Evolutionary conservation across 2,113 vertebrate species (phyloP).

Genomic region (Anolis carolinensis): DNA sequence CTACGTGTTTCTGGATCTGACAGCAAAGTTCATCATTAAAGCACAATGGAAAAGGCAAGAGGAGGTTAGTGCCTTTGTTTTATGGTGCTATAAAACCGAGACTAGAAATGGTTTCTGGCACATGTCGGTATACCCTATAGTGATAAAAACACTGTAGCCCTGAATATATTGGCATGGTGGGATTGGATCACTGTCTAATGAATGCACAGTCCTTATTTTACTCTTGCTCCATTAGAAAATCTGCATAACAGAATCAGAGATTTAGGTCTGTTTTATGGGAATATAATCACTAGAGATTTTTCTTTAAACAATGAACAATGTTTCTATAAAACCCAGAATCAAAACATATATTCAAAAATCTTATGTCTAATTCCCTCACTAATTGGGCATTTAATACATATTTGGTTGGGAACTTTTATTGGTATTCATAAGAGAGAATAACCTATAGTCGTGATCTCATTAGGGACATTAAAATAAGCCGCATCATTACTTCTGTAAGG

Average conservation of each 20-base stretch:
- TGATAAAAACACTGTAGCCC: slow-evolving; percentile 56
- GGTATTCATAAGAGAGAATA: slow-evolving; percentile 37
- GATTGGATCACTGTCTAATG: slow-evolving; percentile 39
- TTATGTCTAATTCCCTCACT: slow-evolving; percentile 14
- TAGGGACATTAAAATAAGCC: background rate
- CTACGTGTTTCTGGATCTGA: slow-evolving; percentile 40
- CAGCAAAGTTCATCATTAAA: slow-evolving; percentile 62
- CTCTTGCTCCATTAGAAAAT: slow-evolving; percentile 50
- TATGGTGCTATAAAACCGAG: slow-evolving; percentile 54
- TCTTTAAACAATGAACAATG: slow-evolving; percentile 44
- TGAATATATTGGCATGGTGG: slow-evolving; percentile 26
- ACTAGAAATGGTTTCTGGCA: slow-evolving; percentile 62
- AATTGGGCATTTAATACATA: background rate
- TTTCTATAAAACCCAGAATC: slow-evolving; percentile 7
- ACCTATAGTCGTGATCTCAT: background rate
- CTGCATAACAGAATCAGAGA: slow-evolving; percentile 23
- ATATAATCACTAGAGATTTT: slow-evolving; percentile 49
- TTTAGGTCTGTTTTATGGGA: slow-evolving; percentile 33
- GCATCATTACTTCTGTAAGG: slow-evolving; percentile 3
- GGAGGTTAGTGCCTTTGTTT: slow-evolving; percentile 63
- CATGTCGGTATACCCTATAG: slow-evolving; percentile 36
- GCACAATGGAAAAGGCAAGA: slow-evolving; percentile 59
- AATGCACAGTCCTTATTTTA: slow-evolving; percentile 40
- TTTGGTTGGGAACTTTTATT: slow-evolving; percentile 20
- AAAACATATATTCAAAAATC: slow-evolving; percentile 37